A percentile compares a stretch with the other conserved stretches of the same genome.
These are phyloP conservation scores for Heliconius himera DNA, from an alignment of 1,140 invertebrate species.

Conservation along the genomic window DNA sequence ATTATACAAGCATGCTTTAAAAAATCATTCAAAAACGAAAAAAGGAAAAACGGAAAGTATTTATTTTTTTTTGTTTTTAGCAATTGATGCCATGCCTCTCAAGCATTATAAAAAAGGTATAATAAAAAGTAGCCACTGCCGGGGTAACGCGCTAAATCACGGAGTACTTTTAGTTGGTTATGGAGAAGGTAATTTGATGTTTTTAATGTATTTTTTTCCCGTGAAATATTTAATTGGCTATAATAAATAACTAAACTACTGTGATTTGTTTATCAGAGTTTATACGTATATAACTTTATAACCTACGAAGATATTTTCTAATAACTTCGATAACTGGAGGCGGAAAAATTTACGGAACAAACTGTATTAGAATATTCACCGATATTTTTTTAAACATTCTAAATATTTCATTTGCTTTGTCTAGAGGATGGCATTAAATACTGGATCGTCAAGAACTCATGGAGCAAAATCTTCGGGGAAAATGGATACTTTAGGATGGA, in stretches of 20 bases:
- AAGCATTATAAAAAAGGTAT: not conserved
- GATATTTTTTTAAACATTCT: not conserved
- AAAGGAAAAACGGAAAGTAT: too few species aligned
- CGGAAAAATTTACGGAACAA: too few species aligned
- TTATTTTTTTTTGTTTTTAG: not conserved
- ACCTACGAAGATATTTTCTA: too few species aligned
- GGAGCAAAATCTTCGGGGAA: constrained; percentile 21
- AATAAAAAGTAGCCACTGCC: not conserved
- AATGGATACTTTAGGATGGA: constrained; percentile 32
- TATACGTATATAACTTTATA: too few species aligned
- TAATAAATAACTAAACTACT: not conserved
- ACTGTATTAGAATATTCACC: too few species aligned
- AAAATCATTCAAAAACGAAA: too few species aligned
- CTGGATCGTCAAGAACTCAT: constrained; percentile 38
- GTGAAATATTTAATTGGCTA: not conserved
- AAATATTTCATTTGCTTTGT: not conserved
- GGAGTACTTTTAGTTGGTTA: constrained; percentile 5
- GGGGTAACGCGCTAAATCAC: not conserved
- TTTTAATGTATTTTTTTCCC: not conserved
- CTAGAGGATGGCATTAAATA: constrained; percentile 10
- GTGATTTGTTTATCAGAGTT: too few species aligned
- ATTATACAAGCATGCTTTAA: too few species aligned
- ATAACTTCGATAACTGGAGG: too few species aligned
- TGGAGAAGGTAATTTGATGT: constrained; percentile 5
- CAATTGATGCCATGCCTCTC: not conserved